These are phyloP conservation scores for Salminus brasiliensis DNA, from an alignment of 2,113 vertebrate genomes.

Conservation along the genomic window DNA sequence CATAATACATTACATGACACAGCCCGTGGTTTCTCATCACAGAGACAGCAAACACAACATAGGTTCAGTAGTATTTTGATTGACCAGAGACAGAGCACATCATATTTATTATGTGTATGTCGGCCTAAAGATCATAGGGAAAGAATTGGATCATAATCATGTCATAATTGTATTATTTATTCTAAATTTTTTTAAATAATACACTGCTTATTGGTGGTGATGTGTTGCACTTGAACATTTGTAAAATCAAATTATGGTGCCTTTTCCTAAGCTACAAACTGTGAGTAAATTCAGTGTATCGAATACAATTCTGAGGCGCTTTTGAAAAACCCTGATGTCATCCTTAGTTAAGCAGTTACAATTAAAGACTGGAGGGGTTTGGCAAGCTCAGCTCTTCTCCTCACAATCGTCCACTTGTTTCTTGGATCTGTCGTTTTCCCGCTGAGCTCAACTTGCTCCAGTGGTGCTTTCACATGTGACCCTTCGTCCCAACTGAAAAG, in stretches of 20 bases:
- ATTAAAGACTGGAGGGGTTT: conserved; percentile 25
- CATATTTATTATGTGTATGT: neutral
- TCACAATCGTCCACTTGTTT: conserved; percentile 56
- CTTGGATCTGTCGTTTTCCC: conserved; percentile 15
- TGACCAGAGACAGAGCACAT: neutral
- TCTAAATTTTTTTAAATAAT: neutral
- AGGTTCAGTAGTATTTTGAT: neutral
- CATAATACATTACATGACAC: conserved; percentile 45
- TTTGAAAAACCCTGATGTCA: conserved; percentile 49
- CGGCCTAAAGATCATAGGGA: neutral
- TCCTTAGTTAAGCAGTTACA: conserved; percentile 42
- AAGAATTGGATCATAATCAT: neutral
- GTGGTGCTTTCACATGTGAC: conserved; percentile 12
- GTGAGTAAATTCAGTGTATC: neutral
- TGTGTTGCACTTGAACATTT: neutral
- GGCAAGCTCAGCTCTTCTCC: conserved; percentile 44
- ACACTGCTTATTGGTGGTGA: neutral
- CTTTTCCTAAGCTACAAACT: neutral
- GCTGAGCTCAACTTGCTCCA: conserved; percentile 1
- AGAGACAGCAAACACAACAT: neutral
- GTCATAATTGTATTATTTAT: too few species aligned
- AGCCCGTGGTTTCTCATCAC: neutral
- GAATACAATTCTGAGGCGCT: neutral
- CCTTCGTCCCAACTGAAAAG: neutral
- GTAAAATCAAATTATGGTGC: neutral